Percentiles rank a stretch among this genome's conserved stretches.
phyloP scores from a whole-genome alignment of 2,888 invertebrate species.

The Cheilosia pagana region DNA sequence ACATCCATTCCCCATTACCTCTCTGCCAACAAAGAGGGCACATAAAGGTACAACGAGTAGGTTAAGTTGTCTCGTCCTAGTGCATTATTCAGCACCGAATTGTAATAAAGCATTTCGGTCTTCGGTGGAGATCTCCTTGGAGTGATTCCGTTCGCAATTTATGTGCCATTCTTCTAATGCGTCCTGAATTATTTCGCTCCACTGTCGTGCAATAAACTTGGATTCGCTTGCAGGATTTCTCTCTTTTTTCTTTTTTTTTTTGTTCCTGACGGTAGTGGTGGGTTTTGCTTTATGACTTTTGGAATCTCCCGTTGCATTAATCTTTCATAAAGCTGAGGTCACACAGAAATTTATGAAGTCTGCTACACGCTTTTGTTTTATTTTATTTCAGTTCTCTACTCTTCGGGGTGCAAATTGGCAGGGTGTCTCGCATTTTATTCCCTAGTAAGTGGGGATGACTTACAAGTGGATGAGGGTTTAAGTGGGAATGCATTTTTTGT shows the following conservation, averaged over 20 bases:
- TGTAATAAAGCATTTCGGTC: constrained; percentile 77
- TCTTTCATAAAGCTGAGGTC: constrained; percentile 74
- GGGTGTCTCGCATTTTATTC: constrained; percentile 40
- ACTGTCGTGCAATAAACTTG: constrained; percentile 71
- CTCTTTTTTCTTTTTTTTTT: constrained; percentile 5
- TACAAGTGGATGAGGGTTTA: constrained; percentile 1
- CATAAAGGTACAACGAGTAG: constrained; percentile 68
- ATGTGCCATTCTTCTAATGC: constrained; percentile 75
- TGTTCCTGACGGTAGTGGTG: constrained; percentile 39
- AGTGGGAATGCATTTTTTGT: constrained; percentile 17
- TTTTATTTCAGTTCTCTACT: constrained; percentile 55
- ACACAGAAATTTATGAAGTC: constrained; percentile 72
- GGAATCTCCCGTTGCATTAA: constrained; percentile 71
- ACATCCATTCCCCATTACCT: not conserved
- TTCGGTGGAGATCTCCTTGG: constrained; percentile 67
- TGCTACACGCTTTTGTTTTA: constrained; percentile 51
- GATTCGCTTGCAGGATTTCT: constrained; percentile 56
- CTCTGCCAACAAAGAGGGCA: constrained; percentile 16
- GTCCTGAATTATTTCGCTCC: constrained; percentile 73
- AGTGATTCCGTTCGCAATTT: constrained; percentile 71
- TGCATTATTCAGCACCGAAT: constrained; percentile 77
- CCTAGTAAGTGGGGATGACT: constrained; percentile 26
- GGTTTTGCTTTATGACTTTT: constrained; percentile 74
- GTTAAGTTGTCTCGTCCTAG: constrained; percentile 76
- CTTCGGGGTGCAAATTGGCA: constrained; percentile 65